Percentiles rank a stretch among this genome's conserved stretches.
Conservation (phyloP, 1,140 invertebrate genomes). For the Chymomyza costata region DNA sequence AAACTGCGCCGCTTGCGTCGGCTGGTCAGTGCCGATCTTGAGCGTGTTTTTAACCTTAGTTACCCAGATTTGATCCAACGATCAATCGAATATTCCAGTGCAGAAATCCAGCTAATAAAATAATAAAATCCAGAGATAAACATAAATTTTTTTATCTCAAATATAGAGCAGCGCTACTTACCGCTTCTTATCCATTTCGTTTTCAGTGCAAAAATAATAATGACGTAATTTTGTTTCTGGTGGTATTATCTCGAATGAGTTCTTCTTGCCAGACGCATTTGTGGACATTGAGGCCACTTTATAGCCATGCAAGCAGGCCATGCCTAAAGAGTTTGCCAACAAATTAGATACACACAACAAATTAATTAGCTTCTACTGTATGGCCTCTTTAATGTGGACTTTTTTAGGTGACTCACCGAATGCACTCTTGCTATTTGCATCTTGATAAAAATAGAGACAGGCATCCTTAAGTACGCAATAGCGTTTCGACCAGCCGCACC, state of each 20-base stretch:
- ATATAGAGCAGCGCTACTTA: constrained; percentile 76
- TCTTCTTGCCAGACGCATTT: constrained; percentile 85
- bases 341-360: constrained; percentile 32
- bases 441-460: constrained; percentile 94
- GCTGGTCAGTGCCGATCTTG: constrained; percentile 49
- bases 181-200: constrained; percentile 96
- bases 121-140: too few relatives aligned
- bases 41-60: constrained; percentile 75
- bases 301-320: constrained; percentile 96
- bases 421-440: constrained; percentile 88
- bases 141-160: too few relatives aligned
- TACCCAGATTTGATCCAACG: constrained; percentile 95
- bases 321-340: constrained; percentile 76
- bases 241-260: constrained; percentile 93
- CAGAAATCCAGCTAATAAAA: constrained; percentile 91
- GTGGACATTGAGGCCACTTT: constrained; percentile 87
- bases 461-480: constrained; percentile 97
- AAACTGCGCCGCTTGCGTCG: constrained; percentile 61
- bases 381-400: constrained; percentile 12
- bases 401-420: constrained; percentile 81
- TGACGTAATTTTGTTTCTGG: constrained; percentile 89
- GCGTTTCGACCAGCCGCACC: constrained; percentile 91
- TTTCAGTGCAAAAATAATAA: constrained; percentile 95
- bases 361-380: constrained; percentile 38
- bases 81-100: constrained; percentile 95